Conservation (phyloP, 2,113 vertebrate species). For the Lates calcarifer region DNA sequence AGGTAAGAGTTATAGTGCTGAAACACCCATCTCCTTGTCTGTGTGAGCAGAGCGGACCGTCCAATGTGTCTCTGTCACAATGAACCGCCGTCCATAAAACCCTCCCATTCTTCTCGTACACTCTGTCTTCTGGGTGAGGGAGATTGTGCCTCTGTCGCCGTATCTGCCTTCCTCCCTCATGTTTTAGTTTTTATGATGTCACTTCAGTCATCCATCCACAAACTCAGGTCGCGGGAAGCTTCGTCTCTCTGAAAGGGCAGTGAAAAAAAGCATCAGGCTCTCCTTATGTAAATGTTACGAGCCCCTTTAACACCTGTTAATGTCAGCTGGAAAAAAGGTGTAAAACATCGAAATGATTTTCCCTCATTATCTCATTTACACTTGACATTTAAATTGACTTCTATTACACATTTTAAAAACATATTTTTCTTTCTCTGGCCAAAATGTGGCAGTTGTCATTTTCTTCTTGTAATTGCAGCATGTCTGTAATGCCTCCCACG, state of each 20-base stretch:
- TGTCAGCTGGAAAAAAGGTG: neutral
- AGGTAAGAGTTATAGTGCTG: slow-evolving; percentile 19
- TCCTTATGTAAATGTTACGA: neutral
- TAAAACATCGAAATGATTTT: neutral
- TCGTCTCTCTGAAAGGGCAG: neutral
- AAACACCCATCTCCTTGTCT: neutral
- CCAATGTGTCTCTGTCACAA: slow-evolving; percentile 42
- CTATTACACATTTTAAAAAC: neutral
- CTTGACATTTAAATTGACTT: neutral
- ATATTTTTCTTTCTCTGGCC: neutral
- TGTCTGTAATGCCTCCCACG: neutral
- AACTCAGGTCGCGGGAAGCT: neutral
- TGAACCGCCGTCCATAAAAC: slow-evolving; percentile 21
- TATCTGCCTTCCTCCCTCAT: neutral
- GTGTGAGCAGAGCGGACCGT: neutral
- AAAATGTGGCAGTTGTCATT: neutral
- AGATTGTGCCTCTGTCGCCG: neutral
- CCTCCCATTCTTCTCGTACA: neutral
- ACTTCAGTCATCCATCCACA: neutral
- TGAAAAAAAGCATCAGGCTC: neutral
- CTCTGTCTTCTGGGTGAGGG: neutral
- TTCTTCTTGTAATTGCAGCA: neutral
- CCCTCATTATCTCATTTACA: neutral
- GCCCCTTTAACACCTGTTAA: slow-evolving; percentile 7
- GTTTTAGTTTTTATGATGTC: neutral